phyloP scores from a whole-genome alignment of 2,113 vertebrate genomes.

The Acinonyx jubatus region DNA sequence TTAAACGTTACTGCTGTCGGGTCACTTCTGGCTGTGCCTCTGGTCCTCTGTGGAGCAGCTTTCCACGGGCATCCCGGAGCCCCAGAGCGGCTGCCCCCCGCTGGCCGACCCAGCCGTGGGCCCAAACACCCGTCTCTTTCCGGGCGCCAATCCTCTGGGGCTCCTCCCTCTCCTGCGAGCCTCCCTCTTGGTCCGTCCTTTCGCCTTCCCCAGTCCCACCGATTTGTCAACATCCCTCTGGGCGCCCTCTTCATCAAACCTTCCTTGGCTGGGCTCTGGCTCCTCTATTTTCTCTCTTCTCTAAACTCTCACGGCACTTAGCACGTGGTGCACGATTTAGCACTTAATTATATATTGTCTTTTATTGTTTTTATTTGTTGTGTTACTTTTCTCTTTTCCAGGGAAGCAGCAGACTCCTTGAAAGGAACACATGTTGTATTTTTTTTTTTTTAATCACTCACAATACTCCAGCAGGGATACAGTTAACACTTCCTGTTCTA shows the following conservation, averaged over 20 bases:
- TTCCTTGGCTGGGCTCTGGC: background rate
- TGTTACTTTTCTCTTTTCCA: constrained; percentile 47
- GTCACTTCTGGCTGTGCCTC: background rate
- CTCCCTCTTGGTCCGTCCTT: background rate
- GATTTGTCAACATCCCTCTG: background rate
- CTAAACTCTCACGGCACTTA: constrained; percentile 51
- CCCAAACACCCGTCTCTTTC: background rate
- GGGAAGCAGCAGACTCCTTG: background rate
- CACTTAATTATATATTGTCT: constrained; percentile 52
- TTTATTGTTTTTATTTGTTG: constrained; percentile 49
- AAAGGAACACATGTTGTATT: background rate
- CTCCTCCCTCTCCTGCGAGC: background rate
- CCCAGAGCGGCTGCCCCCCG: background rate
- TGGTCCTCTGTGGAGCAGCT: background rate
- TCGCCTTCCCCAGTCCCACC: background rate
- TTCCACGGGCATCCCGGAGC: background rate
- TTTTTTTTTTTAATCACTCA: background rate
- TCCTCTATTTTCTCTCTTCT: constrained; percentile 14
- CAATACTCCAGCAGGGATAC: background rate
- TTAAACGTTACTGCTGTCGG: background rate
- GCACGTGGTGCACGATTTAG: background rate
- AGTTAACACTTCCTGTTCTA: background rate
- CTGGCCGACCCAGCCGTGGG: background rate
- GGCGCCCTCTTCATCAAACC: background rate
- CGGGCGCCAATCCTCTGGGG: background rate